These are phyloP conservation scores for Chrysolina oricalcia DNA, from an alignment of 2,888 invertebrate species.

Conservation along the genomic window DNA sequence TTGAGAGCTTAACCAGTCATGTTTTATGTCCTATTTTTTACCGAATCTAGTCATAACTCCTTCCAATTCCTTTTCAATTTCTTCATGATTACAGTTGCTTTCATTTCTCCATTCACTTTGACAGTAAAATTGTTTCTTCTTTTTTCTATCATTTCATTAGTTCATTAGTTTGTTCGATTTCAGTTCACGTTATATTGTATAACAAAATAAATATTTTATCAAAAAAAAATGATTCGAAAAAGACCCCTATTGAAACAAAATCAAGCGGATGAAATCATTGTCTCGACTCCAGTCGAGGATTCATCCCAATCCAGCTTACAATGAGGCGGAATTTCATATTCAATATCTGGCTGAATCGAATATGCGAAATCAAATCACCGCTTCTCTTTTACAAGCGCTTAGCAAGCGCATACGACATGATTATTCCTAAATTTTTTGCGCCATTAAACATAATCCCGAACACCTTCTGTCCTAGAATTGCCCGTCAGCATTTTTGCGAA, in stretches of 20 bases:
- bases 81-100: no score
- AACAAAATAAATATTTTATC: neutral
- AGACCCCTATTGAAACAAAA: neutral
- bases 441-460: slow-evolving; percentile 20
- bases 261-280: neutral
- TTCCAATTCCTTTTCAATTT: no score
- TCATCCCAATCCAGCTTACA: neutral
- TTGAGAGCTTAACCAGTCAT: no score
- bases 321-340: slow-evolving; percentile 7
- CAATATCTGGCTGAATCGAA: slow-evolving; percentile 9
- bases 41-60: no score
- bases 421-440: slow-evolving; percentile 22
- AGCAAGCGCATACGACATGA: slow-evolving; percentile 16
- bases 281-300: neutral
- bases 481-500: slow-evolving; percentile 16
- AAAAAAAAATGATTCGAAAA: neutral
- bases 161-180: neutral
- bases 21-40: no score
- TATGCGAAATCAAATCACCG: slow-evolving; percentile 20
- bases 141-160: no score
- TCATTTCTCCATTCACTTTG: no score
- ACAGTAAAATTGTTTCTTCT: no score
- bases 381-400: slow-evolving; percentile 20
- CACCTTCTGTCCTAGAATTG: slow-evolving; percentile 20
- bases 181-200: neutral